Percentiles rank a stretch among this genome's conserved stretches.
These are phyloP conservation scores for Silurus aristotelis DNA, from an alignment of 2,797 vertebrate species.

Conservation along the genomic window DNA sequence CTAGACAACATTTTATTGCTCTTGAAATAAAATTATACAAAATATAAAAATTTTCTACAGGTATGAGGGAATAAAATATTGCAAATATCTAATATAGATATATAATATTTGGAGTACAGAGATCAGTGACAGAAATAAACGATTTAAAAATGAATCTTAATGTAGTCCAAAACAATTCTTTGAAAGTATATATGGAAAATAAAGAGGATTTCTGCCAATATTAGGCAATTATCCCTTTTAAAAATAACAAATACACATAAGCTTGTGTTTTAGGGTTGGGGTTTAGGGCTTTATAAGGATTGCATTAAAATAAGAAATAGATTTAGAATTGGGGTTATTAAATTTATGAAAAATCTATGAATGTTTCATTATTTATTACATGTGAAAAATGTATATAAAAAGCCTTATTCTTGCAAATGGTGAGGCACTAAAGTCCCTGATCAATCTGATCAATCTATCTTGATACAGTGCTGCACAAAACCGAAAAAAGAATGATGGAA, in stretches of 20 bases:
- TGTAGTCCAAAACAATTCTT: not conserved
- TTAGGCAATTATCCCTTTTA: not conserved
- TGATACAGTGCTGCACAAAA: not conserved
- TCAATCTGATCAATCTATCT: not conserved
- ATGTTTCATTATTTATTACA: too few species aligned
- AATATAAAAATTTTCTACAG: too few species aligned
- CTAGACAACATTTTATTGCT: not conserved
- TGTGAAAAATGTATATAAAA: not conserved
- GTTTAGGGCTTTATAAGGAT: not conserved
- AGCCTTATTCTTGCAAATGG: not conserved
- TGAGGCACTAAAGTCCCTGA: not conserved
- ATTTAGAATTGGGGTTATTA: not conserved
- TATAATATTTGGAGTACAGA: too few species aligned
- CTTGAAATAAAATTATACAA: too few species aligned
- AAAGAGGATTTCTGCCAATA: not conserved
- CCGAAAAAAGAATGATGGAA: not conserved
- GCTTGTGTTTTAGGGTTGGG: not conserved
- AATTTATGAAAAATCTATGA: not conserved
- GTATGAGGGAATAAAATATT: too few species aligned
- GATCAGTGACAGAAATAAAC: too few species aligned
- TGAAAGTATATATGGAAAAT: not conserved
- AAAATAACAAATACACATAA: not conserved
- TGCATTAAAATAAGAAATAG: not conserved
- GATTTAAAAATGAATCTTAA: not conserved
- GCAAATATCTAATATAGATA: too few species aligned